phyloP scores from a whole-genome alignment of 2,113 vertebrate genomes.

The Austrofundulus limnaeus region DNA sequence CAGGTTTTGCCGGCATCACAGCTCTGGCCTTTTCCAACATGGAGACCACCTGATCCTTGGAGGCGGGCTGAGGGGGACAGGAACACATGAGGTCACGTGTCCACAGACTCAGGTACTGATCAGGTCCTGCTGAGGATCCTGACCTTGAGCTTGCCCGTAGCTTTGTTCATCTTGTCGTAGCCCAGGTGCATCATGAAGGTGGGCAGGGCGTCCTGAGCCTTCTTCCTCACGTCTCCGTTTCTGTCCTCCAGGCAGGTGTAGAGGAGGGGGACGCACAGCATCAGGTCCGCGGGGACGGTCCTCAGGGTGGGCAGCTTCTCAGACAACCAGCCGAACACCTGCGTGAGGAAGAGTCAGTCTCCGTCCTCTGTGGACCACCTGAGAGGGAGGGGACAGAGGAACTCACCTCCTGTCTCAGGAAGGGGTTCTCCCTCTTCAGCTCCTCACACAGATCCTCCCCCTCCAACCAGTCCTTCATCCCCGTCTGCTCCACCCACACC shows the following conservation, averaged over 20 bases:
- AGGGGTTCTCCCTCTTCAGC: conserved; percentile 96
- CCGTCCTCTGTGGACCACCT: too few species aligned
- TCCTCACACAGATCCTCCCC: conserved; percentile 97
- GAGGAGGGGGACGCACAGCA: conserved; percentile 87
- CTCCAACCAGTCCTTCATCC: conserved; percentile 98
- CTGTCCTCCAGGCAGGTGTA: conserved; percentile 94
- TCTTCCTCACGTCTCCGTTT: conserved; percentile 97
- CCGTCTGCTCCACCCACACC: conserved; percentile 94
- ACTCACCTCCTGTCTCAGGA: conserved; percentile 96
- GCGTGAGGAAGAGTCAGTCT: neutral
- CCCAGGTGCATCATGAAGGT: conserved; percentile 98
- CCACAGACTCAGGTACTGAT: too few species aligned
- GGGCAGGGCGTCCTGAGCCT: conserved; percentile 92
- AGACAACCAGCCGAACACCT: conserved; percentile 93
- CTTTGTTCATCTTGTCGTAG: conserved; percentile 95
- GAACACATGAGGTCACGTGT: neutral
- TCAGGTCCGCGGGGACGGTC: conserved; percentile 86
- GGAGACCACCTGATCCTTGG: conserved; percentile 93
- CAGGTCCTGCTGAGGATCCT: neutral
- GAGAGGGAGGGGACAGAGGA: conserved; percentile 52
- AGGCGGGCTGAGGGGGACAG: conserved; percentile 81
- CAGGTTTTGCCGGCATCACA: conserved; percentile 91
- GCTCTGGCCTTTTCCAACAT: conserved; percentile 96
- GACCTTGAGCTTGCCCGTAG: conserved; percentile 94
- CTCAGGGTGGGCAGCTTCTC: conserved; percentile 91